Conservation (phyloP, 2,113 vertebrate genomes). For the Cervus canadensis region DNA sequence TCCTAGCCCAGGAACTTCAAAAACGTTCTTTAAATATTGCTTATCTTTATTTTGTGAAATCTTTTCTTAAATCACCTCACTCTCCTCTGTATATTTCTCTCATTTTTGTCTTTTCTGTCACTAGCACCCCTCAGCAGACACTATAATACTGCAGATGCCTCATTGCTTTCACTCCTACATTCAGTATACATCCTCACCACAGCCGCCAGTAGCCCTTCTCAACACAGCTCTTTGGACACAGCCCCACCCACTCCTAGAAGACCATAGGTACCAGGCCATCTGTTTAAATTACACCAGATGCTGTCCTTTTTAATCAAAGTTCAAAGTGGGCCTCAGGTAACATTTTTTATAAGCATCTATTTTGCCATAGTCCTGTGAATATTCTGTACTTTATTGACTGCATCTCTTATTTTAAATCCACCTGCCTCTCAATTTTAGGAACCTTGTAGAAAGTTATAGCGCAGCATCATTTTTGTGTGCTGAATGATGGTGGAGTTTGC, state of each 20-base stretch:
- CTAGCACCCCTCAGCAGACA: background rate
- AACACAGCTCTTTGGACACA: background rate
- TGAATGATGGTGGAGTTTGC: background rate
- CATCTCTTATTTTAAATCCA: background rate
- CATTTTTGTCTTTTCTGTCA: background rate
- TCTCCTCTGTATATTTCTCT: background rate
- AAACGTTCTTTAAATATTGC: background rate
- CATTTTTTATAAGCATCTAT: background rate
- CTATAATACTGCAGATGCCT: background rate
- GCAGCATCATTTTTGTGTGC: background rate
- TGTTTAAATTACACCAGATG: background rate
- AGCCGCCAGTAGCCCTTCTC: background rate
- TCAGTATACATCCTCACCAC: rapidly evolving
- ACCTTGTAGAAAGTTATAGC: background rate
- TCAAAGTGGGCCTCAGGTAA: background rate
- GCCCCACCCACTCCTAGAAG: background rate
- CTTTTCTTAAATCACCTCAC: background rate
- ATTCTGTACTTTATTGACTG: background rate
- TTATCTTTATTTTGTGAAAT: background rate
- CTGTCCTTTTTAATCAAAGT: background rate
- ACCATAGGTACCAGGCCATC: background rate
- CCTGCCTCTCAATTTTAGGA: background rate
- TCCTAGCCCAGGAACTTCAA: background rate
- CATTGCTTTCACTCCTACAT: rapidly evolving
- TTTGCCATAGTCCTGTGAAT: background rate